Percentiles rank a stretch among this genome's conserved stretches.
phyloP scores from a whole-genome alignment of 2,888 invertebrate genomes.

The Hanleya hanleyi region DNA sequence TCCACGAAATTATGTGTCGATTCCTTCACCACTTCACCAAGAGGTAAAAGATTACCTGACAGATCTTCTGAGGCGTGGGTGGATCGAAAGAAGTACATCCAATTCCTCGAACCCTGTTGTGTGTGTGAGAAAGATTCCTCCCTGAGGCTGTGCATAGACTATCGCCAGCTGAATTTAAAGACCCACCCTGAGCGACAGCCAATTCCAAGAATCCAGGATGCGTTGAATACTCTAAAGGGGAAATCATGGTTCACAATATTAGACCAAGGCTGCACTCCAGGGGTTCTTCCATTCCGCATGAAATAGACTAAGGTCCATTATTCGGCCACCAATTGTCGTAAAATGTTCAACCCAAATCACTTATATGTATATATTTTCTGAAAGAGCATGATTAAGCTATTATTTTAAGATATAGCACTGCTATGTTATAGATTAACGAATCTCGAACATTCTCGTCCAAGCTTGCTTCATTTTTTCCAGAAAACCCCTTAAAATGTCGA shows the following conservation, averaged over 20 bases:
- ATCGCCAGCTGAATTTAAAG: conserved; percentile 33
- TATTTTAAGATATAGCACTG: too few relatives aligned
- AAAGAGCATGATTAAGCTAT: too few relatives aligned
- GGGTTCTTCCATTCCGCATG: too few relatives aligned
- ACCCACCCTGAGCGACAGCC: conserved; percentile 23
- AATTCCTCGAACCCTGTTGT: conserved; percentile 34
- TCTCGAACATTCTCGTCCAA: too few relatives aligned
- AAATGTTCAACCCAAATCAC: too few relatives aligned
- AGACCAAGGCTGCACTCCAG: too few relatives aligned
- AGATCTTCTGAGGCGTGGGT: conserved; percentile 30
- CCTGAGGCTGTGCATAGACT: conserved; percentile 24
- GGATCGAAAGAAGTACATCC: conserved; percentile 15
- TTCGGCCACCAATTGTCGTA: too few relatives aligned
- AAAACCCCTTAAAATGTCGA: too few relatives aligned
- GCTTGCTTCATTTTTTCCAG: too few relatives aligned
- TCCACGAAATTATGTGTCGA: conserved; percentile 27
- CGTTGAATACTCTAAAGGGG: conserved; percentile 32
- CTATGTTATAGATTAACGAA: too few relatives aligned
- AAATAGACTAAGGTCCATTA: too few relatives aligned
- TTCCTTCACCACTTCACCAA: conserved; percentile 35
- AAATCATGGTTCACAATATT: conserved; percentile 34
- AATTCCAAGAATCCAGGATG: conserved; percentile 40
- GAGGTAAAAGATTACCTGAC: conserved; percentile 44
- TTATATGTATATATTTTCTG: too few relatives aligned
- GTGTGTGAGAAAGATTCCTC: conserved; percentile 30